A percentile compares a stretch with the other conserved stretches of the same genome.
Conservation (phyloP, 2,888 invertebrate genomes). For the Cybosia mesomella region DNA sequence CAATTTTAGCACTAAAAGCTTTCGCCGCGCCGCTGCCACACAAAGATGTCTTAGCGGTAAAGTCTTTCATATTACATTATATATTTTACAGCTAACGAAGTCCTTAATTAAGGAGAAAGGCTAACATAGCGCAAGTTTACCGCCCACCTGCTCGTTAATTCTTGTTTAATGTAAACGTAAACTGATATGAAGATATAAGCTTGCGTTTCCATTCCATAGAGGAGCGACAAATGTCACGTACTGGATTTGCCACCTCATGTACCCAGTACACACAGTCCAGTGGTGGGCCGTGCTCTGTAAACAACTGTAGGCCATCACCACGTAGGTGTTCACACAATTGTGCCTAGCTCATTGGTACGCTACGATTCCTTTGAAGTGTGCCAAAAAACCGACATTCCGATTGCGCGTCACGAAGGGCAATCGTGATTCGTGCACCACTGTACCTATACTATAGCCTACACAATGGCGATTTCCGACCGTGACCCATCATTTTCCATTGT, state of each 20-base stretch:
- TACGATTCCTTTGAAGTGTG: background rate
- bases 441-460: background rate
- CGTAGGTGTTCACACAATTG: background rate
- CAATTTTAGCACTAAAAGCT: background rate
- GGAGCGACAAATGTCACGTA: background rate
- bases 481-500: background rate
- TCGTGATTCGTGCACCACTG: background rate
- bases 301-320: background rate
- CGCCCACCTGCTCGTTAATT: conserved; percentile 19
- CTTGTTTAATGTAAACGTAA: conserved; percentile 13
- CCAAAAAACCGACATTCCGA: background rate
- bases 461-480: background rate
- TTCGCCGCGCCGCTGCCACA: background rate
- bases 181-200: conserved; percentile 5
- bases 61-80: conserved; percentile 24
- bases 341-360: background rate
- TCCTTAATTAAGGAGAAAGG: conserved; percentile 22
- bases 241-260: background rate
- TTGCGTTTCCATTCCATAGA: background rate
- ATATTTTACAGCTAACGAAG: conserved; percentile 20
- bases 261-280: background rate
- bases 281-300: background rate
- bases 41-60: conserved; percentile 1
- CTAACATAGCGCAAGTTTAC: conserved; percentile 33
- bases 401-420: background rate